phyloP scores from a whole-genome alignment of 2,888 invertebrate genomes.

The Drosophila quinaria region DNA sequence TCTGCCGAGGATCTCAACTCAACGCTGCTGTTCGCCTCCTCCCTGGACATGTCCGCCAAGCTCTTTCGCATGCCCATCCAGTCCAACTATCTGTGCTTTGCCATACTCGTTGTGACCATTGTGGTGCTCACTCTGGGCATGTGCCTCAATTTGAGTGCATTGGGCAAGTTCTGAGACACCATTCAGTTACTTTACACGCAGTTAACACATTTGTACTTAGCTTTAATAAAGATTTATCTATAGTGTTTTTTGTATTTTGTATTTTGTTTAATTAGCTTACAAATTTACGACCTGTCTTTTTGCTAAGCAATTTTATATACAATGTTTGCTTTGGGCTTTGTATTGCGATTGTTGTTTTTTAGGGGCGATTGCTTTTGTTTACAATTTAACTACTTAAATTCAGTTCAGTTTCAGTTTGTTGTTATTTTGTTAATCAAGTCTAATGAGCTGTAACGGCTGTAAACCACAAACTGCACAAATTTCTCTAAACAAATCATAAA shows the following conservation, averaged over 20 bases:
- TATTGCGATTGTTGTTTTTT: constrained; percentile 4
- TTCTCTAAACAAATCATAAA: constrained; percentile 8
- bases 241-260: constrained; percentile 17
- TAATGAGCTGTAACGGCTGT: constrained; percentile 20
- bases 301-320: constrained; percentile 69
- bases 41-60: constrained; percentile 91
- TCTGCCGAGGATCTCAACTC: constrained; percentile 91
- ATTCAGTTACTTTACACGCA: constrained; percentile 1
- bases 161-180: constrained; percentile 66
- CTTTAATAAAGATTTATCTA: constrained; percentile 37
- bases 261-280: constrained; percentile 36
- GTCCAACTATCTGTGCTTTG: constrained; percentile 89
- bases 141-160: constrained; percentile 86
- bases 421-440: constrained; percentile 8
- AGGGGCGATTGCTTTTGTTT: constrained; percentile 46
- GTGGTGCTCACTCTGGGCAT: constrained; percentile 90
- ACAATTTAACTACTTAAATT: constrained; percentile 72
- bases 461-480: constrained; percentile 2
- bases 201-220: constrained; percentile 40
- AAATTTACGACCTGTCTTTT: constrained; percentile 43
- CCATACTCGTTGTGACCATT: constrained; percentile 88
- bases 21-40: constrained; percentile 91
- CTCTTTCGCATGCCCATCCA: constrained; percentile 91
- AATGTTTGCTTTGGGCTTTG: constrained; percentile 38
- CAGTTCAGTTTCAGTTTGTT: constrained; percentile 60